These are phyloP conservation scores for Gadopsis marmoratus DNA, from an alignment of 2,797 vertebrate species.

Conservation along the genomic window DNA sequence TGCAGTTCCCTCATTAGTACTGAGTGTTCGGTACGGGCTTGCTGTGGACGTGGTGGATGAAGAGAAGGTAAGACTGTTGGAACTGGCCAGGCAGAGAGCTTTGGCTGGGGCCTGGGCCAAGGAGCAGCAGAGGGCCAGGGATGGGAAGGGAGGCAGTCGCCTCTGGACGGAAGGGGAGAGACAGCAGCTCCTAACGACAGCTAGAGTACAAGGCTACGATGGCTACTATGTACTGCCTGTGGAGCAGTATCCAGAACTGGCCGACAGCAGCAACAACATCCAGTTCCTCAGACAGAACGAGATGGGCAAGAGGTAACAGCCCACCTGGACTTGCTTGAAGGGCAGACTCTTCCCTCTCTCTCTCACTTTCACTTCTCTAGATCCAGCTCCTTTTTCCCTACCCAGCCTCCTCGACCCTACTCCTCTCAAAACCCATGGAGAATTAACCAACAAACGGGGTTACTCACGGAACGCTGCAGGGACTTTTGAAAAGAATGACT, in stretches of 20 bases:
- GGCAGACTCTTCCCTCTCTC: conserved; percentile 57
- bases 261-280: conserved; percentile 99
- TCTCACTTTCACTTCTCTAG: conserved; percentile 54
- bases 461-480: conserved; percentile 94
- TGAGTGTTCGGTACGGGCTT: conserved; percentile 95
- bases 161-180: conserved; percentile 98
- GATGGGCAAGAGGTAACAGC: conserved; percentile 99
- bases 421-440: conserved; percentile 90
- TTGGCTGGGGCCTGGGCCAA: conserved; percentile 94
- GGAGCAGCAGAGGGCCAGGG: conserved; percentile 94
- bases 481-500: conserved; percentile 90
- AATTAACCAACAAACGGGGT: conserved; percentile 92
- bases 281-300: conserved; percentile 99
- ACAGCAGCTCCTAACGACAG: conserved; percentile 95
- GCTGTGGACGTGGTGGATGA: conserved; percentile 93
- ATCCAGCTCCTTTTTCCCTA: conserved; percentile 61
- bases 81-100: conserved; percentile 95
- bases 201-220: conserved; percentile 97
- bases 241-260: conserved; percentile 99
- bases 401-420: conserved; percentile 73
- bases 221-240: conserved; percentile 98
- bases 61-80: conserved; percentile 94
- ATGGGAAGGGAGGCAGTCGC: conserved; percentile 95
- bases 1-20: conserved; percentile 89
- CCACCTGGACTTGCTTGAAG: conserved; percentile 84